A percentile compares a stretch with the other conserved stretches of the same genome.
phyloP scores from a whole-genome alignment of 2,113 vertebrate genomes.

The Sturnus vulgaris region DNA sequence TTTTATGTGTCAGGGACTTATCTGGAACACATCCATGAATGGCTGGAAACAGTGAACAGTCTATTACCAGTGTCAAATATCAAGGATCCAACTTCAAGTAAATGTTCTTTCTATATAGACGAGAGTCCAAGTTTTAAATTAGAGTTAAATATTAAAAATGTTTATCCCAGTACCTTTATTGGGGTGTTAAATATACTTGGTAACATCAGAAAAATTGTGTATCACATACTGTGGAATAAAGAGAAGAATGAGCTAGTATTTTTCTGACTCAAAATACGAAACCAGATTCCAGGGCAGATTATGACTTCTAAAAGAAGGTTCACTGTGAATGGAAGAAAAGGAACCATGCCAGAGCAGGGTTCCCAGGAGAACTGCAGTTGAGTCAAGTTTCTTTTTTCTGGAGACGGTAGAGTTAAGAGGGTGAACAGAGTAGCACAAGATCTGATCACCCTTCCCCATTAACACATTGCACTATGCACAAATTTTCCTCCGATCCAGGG shows the following conservation, averaged over 20 bases:
- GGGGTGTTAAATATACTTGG: neutral
- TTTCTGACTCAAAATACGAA: neutral
- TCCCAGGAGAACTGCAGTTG: conserved; percentile 9
- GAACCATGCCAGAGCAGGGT: neutral
- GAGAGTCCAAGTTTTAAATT: neutral
- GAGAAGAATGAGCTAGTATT: neutral
- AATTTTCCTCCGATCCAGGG: neutral
- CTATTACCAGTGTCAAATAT: neutral
- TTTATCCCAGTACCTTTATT: neutral
- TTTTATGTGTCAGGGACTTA: conserved; percentile 27
- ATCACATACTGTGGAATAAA: neutral
- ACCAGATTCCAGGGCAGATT: conserved; percentile 34
- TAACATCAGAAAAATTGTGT: neutral
- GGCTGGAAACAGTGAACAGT: conserved; percentile 18
- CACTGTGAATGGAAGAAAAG: conserved; percentile 23
- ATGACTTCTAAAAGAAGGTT: neutral
- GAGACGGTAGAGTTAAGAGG: neutral
- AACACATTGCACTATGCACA: neutral
- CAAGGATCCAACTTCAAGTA: neutral
- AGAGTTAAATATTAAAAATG: neutral
- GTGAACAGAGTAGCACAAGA: neutral
- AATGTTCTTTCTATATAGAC: neutral
- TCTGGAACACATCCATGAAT: conserved; percentile 25
- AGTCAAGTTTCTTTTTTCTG: conserved; percentile 33
- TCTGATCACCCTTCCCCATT: neutral